Conservation (phyloP, 2,797 vertebrate species). For the Dendrocincla tyrannina region DNA sequence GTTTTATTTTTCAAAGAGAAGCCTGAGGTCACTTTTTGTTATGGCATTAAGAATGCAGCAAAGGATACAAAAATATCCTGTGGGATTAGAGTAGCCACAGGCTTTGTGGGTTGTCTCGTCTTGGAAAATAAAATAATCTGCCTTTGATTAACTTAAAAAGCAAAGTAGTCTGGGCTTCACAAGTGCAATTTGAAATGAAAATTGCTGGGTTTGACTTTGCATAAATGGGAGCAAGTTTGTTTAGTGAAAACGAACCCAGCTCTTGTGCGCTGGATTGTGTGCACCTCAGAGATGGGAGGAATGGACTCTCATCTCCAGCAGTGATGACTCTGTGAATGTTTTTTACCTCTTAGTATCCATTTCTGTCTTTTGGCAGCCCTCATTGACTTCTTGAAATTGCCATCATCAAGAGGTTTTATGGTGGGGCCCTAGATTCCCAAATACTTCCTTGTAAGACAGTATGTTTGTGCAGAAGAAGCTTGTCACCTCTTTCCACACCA, state of each 20-base stretch:
- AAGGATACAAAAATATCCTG: background rate
- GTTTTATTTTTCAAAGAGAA: background rate
- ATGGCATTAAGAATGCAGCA: background rate
- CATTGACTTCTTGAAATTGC: background rate
- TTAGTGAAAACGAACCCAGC: background rate
- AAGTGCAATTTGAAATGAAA: slow-evolving; percentile 40
- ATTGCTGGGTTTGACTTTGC: background rate
- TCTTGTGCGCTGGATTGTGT: background rate
- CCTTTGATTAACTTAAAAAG: background rate
- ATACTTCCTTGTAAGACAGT: background rate
- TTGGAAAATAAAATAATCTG: background rate
- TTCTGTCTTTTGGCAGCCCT: background rate
- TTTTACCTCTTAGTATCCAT: background rate
- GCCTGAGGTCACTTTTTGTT: background rate
- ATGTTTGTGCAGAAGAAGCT: background rate
- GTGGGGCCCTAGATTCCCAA: background rate
- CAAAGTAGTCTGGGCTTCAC: background rate
- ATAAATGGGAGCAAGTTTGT: background rate
- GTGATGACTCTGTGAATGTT: background rate
- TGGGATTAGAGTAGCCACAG: background rate
- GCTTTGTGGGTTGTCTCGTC: background rate
- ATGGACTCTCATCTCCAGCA: background rate
- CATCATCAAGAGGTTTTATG: background rate
- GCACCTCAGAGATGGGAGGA: background rate
- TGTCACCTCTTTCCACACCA: background rate